These are phyloP conservation scores for Gobio gobio DNA, from an alignment of 2,113 vertebrate genomes.

Conservation along the genomic window DNA sequence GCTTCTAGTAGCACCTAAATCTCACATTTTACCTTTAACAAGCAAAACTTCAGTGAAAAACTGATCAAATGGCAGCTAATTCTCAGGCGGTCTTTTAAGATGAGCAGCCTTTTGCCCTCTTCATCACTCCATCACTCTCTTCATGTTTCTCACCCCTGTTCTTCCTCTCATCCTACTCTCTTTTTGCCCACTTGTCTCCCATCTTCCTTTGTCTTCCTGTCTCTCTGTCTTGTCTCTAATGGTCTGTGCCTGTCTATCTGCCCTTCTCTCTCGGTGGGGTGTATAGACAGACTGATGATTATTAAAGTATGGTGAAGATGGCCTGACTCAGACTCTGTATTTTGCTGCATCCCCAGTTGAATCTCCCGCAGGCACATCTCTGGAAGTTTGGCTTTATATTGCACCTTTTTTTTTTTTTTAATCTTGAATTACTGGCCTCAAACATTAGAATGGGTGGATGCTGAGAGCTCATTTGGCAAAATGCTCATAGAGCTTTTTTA, in stretches of 20 bases:
- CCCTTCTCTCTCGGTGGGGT: neutral
- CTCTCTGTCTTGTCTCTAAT: neutral
- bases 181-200: neutral
- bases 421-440: neutral
- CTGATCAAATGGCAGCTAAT: constrained; percentile 1
- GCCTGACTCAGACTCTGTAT: constrained; percentile 39
- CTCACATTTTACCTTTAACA: constrained; percentile 14
- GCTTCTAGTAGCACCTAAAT: neutral
- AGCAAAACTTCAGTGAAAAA: neutral
- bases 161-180: constrained; percentile 53
- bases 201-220: constrained; percentile 56
- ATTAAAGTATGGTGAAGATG: constrained; percentile 58
- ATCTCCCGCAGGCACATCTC: constrained; percentile 25
- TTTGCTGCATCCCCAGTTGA: neutral
- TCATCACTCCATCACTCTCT: neutral
- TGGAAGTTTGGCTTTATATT: constrained; percentile 1
- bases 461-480: neutral
- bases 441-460: constrained; percentile 14
- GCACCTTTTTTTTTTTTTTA: neutral
- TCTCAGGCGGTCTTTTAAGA: constrained; percentile 11
- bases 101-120: constrained; percentile 3
- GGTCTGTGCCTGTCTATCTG: neutral
- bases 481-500: neutral
- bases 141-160: constrained; percentile 47
- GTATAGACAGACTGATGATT: constrained; percentile 43